Conservation (phyloP, 2,888 invertebrate genomes). For the Aphidoletes aphidimyza region DNA sequence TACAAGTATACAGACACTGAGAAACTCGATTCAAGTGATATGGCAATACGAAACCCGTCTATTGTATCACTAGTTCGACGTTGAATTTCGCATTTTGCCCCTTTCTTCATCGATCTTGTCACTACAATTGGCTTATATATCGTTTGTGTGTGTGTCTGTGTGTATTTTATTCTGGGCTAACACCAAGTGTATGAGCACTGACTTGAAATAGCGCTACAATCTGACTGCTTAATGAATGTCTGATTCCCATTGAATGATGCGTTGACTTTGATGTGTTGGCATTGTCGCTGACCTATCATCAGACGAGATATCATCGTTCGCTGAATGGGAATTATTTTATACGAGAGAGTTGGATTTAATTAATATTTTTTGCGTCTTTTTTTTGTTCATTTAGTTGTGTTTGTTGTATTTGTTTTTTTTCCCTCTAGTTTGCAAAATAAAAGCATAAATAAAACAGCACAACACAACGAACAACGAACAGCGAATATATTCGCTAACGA, state of each 20-base stretch:
- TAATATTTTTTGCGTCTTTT: conserved; percentile 17
- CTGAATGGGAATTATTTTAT: not conserved
- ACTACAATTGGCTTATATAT: conserved; percentile 16
- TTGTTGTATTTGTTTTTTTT: too few relatives aligned
- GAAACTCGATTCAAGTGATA: not conserved
- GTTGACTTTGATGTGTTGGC: not conserved
- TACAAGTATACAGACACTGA: not conserved
- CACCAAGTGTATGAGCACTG: not conserved
- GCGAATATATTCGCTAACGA: not conserved
- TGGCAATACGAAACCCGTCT: not conserved
- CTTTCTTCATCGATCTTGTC: not conserved
- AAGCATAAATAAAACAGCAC: not conserved
- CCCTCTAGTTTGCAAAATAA: not conserved
- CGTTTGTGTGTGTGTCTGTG: too few relatives aligned
- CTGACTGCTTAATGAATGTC: not conserved
- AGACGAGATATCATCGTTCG: not conserved
- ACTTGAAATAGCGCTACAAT: not conserved
- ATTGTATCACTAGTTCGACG: too few relatives aligned
- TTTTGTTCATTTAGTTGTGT: too few relatives aligned
- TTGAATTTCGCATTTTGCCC: too few relatives aligned
- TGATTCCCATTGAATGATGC: not conserved
- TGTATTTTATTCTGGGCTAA: conserved; percentile 5
- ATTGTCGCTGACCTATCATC: conserved; percentile 35
- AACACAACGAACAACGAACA: not conserved
- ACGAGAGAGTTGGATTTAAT: not conserved